Conservation (phyloP, 2,888 invertebrate species). For the Nemotelus pantherinus region DNA sequence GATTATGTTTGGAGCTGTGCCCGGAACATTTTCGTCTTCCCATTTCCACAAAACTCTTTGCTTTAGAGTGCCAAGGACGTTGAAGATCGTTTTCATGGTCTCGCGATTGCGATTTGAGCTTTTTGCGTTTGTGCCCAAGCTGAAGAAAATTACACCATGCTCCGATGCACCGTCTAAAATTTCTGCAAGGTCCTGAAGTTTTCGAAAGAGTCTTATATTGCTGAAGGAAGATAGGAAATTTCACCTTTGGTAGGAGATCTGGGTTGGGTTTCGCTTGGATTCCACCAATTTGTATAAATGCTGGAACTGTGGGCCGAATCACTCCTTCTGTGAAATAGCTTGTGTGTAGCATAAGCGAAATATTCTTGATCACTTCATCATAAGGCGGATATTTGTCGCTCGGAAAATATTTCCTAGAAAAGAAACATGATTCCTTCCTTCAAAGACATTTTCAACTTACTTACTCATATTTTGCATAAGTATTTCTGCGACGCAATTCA, state of each 20-base stretch:
- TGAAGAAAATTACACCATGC: conserved; percentile 62
- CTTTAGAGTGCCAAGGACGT: conserved; percentile 69
- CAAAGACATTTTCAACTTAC: neutral
- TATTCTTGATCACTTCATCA: conserved; percentile 56
- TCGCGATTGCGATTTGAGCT: conserved; percentile 66
- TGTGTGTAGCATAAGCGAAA: conserved; percentile 59
- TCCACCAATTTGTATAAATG: conserved; percentile 61
- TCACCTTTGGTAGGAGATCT: conserved; percentile 58
- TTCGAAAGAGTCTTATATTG: no score
- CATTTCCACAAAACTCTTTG: conserved; percentile 70
- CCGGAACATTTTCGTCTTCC: conserved; percentile 41
- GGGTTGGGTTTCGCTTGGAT: conserved; percentile 60
- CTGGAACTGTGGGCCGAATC: conserved; percentile 60
- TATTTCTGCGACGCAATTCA: neutral
- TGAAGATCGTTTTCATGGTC: conserved; percentile 67
- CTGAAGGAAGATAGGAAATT: neutral
- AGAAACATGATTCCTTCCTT: conserved; percentile 11
- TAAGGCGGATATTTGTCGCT: conserved; percentile 55
- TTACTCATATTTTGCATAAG: neutral
- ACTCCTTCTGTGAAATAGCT: conserved; percentile 61
- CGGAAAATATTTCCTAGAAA: conserved; percentile 55
- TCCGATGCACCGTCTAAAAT: conserved; percentile 44
- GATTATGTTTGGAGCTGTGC: conserved; percentile 58
- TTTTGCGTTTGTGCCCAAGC: conserved; percentile 64
- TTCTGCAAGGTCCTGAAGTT: conserved; percentile 23